phyloP scores from a whole-genome alignment of 2,797 vertebrate genomes.

The Falco naumanni region DNA sequence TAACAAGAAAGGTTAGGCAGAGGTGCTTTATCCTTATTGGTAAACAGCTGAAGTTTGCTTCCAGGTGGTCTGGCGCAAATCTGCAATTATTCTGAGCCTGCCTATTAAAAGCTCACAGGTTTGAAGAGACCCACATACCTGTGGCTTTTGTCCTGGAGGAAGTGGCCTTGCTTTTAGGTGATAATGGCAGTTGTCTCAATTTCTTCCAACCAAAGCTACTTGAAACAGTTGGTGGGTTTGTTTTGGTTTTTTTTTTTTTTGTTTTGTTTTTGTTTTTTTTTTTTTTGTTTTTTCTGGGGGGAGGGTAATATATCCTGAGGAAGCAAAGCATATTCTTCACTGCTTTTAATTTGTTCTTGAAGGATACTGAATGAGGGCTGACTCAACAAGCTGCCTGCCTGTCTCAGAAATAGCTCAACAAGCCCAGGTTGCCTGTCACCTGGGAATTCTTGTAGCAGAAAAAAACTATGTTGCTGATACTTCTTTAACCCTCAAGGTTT shows the following conservation, averaged over 20 bases:
- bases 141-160: conserved; percentile 35
- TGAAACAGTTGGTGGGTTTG: not conserved
- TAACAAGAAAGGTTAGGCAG: not conserved
- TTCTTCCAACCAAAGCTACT: conserved; percentile 15
- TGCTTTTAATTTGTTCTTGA: conserved; percentile 13
- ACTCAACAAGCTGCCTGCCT: conserved; percentile 23
- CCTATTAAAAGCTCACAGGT: not conserved
- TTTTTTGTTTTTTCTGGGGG: no score
- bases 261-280: no score
- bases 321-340: conserved; percentile 15
- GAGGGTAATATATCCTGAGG: not conserved
- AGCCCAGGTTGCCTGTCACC: not conserved
- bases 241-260: no score
- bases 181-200: not conserved
- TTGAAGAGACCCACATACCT: conserved; percentile 23
- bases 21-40: not conserved
- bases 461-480: not conserved
- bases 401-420: not conserved
- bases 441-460: not conserved
- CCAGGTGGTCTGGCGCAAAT: not conserved
- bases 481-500: not conserved
- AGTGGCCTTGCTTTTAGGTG: conserved; percentile 20
- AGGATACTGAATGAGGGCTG: conserved; percentile 19
- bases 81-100: not conserved
- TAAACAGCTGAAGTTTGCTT: conserved; percentile 15